Conservation (phyloP, 2,113 vertebrate species). For the Pollachius pollachius region DNA sequence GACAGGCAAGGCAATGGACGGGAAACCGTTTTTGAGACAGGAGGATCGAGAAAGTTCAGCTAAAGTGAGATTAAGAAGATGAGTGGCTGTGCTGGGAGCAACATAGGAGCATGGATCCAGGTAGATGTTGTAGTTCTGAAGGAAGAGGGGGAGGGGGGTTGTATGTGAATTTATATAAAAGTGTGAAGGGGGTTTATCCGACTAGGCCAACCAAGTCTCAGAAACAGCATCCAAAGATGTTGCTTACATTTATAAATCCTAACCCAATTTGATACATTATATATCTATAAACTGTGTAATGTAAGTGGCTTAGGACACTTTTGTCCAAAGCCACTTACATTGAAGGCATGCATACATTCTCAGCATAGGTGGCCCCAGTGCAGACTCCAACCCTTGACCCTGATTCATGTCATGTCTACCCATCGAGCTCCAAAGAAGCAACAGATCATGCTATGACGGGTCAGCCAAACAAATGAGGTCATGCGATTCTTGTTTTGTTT, state of each 20-base stretch:
- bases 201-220: background rate
- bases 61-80: slow-evolving; percentile 36
- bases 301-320: too few species aligned
- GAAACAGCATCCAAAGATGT: too few species aligned
- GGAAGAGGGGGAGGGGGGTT: background rate
- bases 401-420: too few species aligned
- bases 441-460: slow-evolving; percentile 50
- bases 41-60: slow-evolving; percentile 47
- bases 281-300: too few species aligned
- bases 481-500: slow-evolving; percentile 38
- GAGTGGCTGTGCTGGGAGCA: background rate
- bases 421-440: slow-evolving; percentile 16
- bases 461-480: slow-evolving; percentile 61
- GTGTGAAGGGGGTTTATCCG: background rate
- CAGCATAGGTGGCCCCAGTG: too few species aligned
- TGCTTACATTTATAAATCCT: too few species aligned
- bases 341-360: too few species aligned
- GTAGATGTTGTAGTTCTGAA: slow-evolving; percentile 22
- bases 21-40: slow-evolving; percentile 34
- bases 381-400: too few species aligned
- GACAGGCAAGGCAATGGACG: slow-evolving; percentile 26
- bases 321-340: too few species aligned
- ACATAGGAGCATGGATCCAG: slow-evolving; percentile 20
- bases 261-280: too few species aligned
- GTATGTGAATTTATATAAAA: too few species aligned